Evolutionary conservation across 2,113 vertebrate species (phyloP).

Genomic region (Crypturellus undulatus): DNA sequence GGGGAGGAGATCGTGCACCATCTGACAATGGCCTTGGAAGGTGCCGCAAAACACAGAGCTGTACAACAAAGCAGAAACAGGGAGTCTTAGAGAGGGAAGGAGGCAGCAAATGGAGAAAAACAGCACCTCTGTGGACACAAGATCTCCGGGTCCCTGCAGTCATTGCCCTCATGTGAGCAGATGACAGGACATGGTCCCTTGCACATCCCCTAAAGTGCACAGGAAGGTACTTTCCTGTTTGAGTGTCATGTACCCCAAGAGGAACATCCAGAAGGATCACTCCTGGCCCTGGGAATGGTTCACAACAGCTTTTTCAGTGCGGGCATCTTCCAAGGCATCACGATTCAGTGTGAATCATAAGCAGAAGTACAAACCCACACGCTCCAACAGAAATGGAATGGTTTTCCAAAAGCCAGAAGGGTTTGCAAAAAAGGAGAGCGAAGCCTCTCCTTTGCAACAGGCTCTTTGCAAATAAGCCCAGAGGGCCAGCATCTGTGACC

Average conservation of each 20-base stretch:
- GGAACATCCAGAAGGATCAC: not conserved
- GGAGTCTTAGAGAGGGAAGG: not conserved
- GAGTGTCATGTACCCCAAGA: rapidly evolving
- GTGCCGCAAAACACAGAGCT: conserved; percentile 75
- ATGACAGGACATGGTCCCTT: not conserved
- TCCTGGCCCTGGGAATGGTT: not conserved
- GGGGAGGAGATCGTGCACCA: conserved; percentile 79
- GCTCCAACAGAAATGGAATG: not conserved
- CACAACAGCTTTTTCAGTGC: not conserved
- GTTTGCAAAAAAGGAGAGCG: not conserved
- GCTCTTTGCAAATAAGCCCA: not conserved
- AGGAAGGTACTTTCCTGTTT: not conserved
- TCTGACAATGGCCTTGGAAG: conserved; percentile 42
- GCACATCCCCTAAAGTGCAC: not conserved
- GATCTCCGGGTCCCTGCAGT: not conserved
- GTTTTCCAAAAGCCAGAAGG: not conserved
- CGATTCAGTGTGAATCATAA: not conserved
- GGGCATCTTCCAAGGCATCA: rapidly evolving
- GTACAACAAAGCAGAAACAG: not conserved
- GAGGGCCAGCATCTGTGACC: not conserved
- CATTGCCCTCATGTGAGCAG: rapidly evolving
- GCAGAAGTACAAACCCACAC: not conserved
- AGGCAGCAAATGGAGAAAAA: not conserved
- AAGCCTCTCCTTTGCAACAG: not conserved
- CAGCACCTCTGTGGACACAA: not conserved